phyloP scores from a whole-genome alignment of 1,140 invertebrate species.

The Drosophila ohnishii region DNA sequence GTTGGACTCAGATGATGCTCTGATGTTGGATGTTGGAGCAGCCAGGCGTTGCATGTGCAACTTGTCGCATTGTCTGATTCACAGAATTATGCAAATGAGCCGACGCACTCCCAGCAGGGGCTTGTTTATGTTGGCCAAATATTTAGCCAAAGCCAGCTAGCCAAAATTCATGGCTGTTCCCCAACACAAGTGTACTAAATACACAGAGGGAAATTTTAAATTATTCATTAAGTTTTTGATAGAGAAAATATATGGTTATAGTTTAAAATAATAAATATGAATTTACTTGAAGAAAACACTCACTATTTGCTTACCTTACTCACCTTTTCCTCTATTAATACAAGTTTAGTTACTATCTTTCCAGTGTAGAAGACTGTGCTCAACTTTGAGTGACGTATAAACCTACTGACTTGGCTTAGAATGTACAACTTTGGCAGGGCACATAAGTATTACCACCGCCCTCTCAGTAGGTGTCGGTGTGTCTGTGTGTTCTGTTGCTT shows the following conservation, averaged over 20 bases:
- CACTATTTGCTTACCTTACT: neutral
- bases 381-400: constrained; percentile 30
- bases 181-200: constrained; percentile 11
- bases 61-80: constrained; percentile 76
- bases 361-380: neutral
- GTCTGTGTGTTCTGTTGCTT: constrained; percentile 32
- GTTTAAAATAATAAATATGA: neutral
- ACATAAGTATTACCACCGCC: neutral
- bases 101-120: constrained; percentile 21
- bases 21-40: constrained; percentile 28
- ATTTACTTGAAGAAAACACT: fast-evolving
- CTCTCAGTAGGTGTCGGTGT: constrained; percentile 8
- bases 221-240: neutral
- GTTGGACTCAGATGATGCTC: constrained; percentile 38
- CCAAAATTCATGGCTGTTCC: constrained; percentile 28
- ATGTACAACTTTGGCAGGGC: constrained; percentile 26
- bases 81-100: constrained; percentile 77
- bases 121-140: constrained; percentile 38
- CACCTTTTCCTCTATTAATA: neutral
- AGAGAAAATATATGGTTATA: neutral
- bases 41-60: constrained; percentile 72
- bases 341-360: neutral
- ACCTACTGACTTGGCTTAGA: constrained; percentile 31
- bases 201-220: neutral
- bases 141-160: constrained; percentile 31